Evolutionary conservation across 1,140 invertebrate genomes (phyloP).

Genomic region (Neodiprion virginianus): DNA sequence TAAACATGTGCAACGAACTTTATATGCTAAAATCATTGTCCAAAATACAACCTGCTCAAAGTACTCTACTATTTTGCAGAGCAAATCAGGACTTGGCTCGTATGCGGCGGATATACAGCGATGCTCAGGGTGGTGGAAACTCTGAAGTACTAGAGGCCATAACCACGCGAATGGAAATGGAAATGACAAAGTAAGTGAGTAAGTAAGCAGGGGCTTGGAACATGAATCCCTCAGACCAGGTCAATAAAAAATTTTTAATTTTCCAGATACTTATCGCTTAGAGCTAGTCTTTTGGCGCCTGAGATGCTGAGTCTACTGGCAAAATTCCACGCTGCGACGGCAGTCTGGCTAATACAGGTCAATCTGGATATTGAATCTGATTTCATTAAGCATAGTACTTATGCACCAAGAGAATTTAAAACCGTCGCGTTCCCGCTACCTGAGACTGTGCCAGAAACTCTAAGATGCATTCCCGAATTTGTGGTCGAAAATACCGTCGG

Average conservation of each 20-base stretch:
- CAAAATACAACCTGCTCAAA: slow-evolving; percentile 11
- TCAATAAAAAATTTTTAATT: slow-evolving; percentile 31
- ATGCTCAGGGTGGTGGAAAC: slow-evolving; percentile 62
- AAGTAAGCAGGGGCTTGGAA: slow-evolving; percentile 45
- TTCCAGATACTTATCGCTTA: slow-evolving; percentile 69
- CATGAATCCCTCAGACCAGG: slow-evolving; percentile 26
- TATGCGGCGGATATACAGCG: slow-evolving; percentile 75
- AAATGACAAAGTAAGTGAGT: slow-evolving; percentile 63
- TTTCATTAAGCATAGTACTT: slow-evolving; percentile 49
- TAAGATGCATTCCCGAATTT: slow-evolving; percentile 88
- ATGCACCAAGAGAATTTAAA: slow-evolving; percentile 64
- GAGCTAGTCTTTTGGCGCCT: slow-evolving; percentile 77
- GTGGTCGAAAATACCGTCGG: slow-evolving; percentile 87
- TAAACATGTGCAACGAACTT: background rate
- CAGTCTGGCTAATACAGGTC: slow-evolving; percentile 85
- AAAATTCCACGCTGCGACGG: slow-evolving; percentile 81
- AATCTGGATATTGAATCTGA: slow-evolving; percentile 62
- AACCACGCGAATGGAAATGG: slow-evolving; percentile 68
- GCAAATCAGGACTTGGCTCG: slow-evolving; percentile 74
- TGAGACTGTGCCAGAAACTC: slow-evolving; percentile 66
- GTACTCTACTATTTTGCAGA: slow-evolving; percentile 32
- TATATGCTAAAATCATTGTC: slow-evolving; percentile 17
- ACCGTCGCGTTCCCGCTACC: slow-evolving; percentile 72
- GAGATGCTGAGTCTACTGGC: slow-evolving; percentile 71
- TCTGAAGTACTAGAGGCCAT: slow-evolving; percentile 67